Percentiles rank a stretch among this genome's conserved stretches.
These are phyloP conservation scores for Pogonophryne albipinna DNA, from an alignment of 2,797 vertebrate genomes.

Conservation along the genomic window DNA sequence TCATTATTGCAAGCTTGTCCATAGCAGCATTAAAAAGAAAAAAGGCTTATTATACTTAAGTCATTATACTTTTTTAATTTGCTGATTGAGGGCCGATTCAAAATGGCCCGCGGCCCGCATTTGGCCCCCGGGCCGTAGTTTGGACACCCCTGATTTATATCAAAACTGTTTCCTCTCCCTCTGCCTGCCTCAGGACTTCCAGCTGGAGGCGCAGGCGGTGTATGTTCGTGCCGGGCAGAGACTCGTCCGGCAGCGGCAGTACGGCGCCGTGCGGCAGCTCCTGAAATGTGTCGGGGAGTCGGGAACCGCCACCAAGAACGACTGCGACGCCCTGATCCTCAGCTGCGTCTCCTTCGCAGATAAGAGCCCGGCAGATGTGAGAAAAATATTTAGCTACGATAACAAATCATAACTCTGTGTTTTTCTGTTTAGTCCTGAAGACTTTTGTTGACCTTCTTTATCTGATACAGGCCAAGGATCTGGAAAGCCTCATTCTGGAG, in stretches of 20 bases:
- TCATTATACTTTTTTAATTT: too few relatives aligned
- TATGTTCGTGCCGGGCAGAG: slow-evolving; percentile 91
- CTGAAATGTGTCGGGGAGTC: slow-evolving; percentile 96
- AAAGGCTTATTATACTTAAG: too few relatives aligned
- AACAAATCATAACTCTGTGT: background rate
- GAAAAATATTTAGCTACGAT: background rate
- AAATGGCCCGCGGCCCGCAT: too few relatives aligned
- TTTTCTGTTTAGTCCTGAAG: background rate
- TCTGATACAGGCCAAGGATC: slow-evolving; percentile 86
- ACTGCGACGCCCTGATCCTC: slow-evolving; percentile 93
- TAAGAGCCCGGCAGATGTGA: slow-evolving; percentile 90
- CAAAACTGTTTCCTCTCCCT: background rate
- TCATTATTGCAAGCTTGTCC: too few relatives aligned
- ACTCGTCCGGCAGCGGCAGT: slow-evolving; percentile 89
- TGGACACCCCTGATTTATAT: too few relatives aligned
- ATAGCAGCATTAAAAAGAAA: too few relatives aligned
- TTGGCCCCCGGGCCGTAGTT: too few relatives aligned
- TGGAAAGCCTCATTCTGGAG: slow-evolving; percentile 94
- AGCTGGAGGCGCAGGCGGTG: slow-evolving; percentile 91
- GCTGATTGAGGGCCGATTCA: too few relatives aligned
- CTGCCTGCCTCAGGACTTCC: slow-evolving; percentile 89
- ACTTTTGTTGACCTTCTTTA: slow-evolving; percentile 16
- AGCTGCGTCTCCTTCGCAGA: slow-evolving; percentile 89
- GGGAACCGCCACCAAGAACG: slow-evolving; percentile 91
- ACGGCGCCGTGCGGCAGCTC: slow-evolving; percentile 90